Conservation (phyloP, 2,888 invertebrate species). For the Anoncus sp. region DNA sequence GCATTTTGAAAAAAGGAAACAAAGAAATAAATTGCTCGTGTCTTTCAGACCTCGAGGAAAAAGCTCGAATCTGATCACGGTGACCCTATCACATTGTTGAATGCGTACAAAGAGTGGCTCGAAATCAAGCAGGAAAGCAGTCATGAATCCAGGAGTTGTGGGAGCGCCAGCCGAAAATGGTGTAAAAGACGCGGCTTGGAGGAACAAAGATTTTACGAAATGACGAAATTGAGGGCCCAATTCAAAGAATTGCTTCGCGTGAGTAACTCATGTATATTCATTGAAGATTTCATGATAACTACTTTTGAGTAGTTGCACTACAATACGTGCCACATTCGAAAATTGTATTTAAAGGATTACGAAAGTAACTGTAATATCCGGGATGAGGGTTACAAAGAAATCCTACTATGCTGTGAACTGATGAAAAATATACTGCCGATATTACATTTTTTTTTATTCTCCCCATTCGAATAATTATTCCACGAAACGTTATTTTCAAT, state of each 20-base stretch:
- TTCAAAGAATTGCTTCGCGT: constrained; percentile 93
- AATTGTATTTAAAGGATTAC: too few relatives aligned
- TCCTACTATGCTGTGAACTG: too few relatives aligned
- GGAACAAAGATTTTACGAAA: constrained; percentile 98
- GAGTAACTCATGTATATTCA: constrained; percentile 28
- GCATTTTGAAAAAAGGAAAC: not conserved
- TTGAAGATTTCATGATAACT: not conserved
- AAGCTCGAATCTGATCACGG: constrained; percentile 97
- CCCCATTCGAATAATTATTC: not conserved
- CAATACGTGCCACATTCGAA: not conserved
- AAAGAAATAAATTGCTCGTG: constrained; percentile 3
- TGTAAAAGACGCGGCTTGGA: constrained; percentile 95
- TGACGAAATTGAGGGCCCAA: constrained; percentile 96
- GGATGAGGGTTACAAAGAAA: too few relatives aligned
- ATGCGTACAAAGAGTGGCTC: constrained; percentile 95
- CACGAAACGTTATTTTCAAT: not conserved
- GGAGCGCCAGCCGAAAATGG: constrained; percentile 88
- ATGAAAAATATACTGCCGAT: too few relatives aligned
- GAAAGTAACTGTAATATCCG: too few relatives aligned
- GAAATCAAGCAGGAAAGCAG: constrained; percentile 87
- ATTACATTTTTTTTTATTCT: not conserved
- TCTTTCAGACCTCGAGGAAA: constrained; percentile 87
- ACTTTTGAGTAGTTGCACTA: not conserved
- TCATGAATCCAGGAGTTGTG: constrained; percentile 74
- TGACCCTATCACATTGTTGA: constrained; percentile 96